Evolutionary conservation across 2,888 invertebrate species (phyloP).

Genomic region (Alloscopus bannaensis): DNA sequence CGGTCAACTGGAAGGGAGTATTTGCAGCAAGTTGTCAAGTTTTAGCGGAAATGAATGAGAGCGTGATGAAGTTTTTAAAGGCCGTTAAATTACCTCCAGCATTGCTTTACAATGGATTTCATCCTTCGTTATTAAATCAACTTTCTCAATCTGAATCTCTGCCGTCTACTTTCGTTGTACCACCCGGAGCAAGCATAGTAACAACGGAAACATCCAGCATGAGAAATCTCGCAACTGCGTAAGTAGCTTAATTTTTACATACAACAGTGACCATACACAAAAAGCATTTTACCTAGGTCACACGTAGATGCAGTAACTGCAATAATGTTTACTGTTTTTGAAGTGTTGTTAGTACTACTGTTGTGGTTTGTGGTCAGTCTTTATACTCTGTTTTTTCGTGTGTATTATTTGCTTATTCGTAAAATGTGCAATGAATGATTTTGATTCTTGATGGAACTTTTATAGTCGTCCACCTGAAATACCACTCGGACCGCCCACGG

Average conservation of each 20-base stretch:
- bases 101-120: constrained; percentile 17
- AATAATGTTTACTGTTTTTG: too few species aligned
- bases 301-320: too few species aligned
- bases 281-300: too few species aligned
- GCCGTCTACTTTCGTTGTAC: neutral
- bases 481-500: constrained; percentile 15
- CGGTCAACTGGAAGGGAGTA: constrained; percentile 21
- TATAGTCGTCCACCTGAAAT: constrained; percentile 12
- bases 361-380: neutral
- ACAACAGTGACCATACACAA: too few species aligned
- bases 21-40: neutral
- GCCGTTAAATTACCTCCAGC: neutral
- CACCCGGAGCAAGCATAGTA: neutral
- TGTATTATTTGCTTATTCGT: neutral
- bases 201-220: neutral
- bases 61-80: constrained; percentile 5
- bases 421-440: neutral
- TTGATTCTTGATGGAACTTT: neutral
- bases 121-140: constrained; percentile 20
- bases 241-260: neutral
- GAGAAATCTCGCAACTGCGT: constrained; percentile 22
- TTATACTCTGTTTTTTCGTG: neutral
- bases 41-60: neutral
- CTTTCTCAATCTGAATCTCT: neutral
- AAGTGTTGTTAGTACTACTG: neutral